Evolutionary conservation across 2,888 invertebrate species (phyloP), one percentile per base, ranked within the genome.

Genomic region (Selenia dentaria): DNA sequence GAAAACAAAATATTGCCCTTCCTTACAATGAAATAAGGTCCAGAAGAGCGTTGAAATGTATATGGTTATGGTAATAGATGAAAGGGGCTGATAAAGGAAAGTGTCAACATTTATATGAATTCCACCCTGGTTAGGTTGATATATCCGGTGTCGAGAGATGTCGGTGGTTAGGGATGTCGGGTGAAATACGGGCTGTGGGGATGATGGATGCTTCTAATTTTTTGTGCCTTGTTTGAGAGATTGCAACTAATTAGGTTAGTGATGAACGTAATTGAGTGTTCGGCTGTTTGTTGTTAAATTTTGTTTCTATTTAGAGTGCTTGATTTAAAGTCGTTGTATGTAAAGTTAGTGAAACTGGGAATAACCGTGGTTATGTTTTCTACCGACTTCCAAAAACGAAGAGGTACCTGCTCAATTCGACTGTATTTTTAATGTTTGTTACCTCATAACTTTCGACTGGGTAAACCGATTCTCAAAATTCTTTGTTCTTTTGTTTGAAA

Each of bases 101-200:
- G 67, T 78, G 83, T 83, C 83, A 85, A 86, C 81, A 83, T 70
- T 70, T 59, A 66, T 67, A 62, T 58, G 59, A 66, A 69, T 69
- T 68, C 64, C 64, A 68, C 47, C 54, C 58, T 52, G 54, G 1
- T 25, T 25, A 62, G 66, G 72, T 16, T 16, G 16, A 16, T 75
- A 73, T 78, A 73, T 83, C 83, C 84, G 77, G 74, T 72, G 83
- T 65, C 65, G 75, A 83, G 59, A 67, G 75, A 78, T 67, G 68
- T 56, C 59, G 50, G 59, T 53, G 64, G 55, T 48, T 59, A 37
- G 45, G 46, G 54, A 56, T 54, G 51, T 55, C 38, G 46, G 44
- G 39, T 40, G 40, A 46, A 50, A 59, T 46, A 39, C 52, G 55
- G 54, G 43, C 42, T n/a, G n/a, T n/a, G 40, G 51, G 20, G 50